A percentile compares a stretch with the other conserved stretches of the same genome.
Conservation (phyloP, 2,113 vertebrate species). For the Capreolus pygargus region DNA sequence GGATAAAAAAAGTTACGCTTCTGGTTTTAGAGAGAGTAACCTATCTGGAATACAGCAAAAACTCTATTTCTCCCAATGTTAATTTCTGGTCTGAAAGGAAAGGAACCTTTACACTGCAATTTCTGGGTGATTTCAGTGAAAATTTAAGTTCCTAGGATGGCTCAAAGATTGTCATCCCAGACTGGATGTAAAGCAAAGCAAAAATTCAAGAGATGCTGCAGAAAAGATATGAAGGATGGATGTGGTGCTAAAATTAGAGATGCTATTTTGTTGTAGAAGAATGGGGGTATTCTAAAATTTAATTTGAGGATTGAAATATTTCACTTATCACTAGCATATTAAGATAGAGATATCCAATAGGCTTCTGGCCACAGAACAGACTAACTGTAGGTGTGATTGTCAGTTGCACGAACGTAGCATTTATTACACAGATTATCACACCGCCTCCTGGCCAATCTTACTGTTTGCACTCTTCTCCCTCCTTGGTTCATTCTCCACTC, state of each 20-base stretch:
- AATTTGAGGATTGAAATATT: neutral
- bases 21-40: neutral
- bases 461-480: neutral
- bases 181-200: neutral
- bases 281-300: neutral
- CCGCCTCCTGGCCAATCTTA: neutral
- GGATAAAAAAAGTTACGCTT: neutral
- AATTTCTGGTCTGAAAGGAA: slow-evolving; percentile 16
- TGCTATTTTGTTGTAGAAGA: neutral
- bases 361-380: neutral
- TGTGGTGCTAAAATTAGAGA: neutral
- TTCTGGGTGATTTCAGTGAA: slow-evolving; percentile 33
- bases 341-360: neutral
- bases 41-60: neutral
- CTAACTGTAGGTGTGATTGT: neutral
- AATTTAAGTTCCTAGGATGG: neutral
- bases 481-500: too few species aligned
- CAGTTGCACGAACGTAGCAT: neutral
- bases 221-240: neutral
- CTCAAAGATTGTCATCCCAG: neutral
- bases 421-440: neutral
- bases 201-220: neutral
- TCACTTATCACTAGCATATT: neutral
- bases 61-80: neutral
- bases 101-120: neutral